phyloP scores from a whole-genome alignment of 2,888 invertebrate genomes.

The Aethes cnicana region DNA sequence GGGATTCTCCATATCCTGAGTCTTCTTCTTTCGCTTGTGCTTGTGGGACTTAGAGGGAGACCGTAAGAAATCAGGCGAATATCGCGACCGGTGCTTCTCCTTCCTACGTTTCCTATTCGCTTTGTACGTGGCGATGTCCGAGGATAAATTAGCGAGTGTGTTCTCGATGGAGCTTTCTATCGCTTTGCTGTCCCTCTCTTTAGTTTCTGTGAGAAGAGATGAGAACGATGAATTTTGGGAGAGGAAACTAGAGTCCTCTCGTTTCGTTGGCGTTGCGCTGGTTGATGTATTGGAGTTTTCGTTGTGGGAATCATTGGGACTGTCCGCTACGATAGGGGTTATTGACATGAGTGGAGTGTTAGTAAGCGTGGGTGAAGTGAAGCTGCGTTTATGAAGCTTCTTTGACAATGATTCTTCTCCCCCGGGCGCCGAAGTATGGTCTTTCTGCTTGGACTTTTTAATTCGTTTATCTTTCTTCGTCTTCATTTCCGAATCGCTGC shows the following conservation, averaged over 20 bases:
- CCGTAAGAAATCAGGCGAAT: slow-evolving; percentile 86
- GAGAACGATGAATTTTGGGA: slow-evolving; percentile 75
- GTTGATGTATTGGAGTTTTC: slow-evolving; percentile 75
- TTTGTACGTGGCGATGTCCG: slow-evolving; percentile 79
- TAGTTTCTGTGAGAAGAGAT: slow-evolving; percentile 68
- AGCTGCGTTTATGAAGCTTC: slow-evolving; percentile 72
- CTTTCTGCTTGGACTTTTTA: slow-evolving; percentile 65
- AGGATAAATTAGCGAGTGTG: slow-evolving; percentile 72
- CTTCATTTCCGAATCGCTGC: slow-evolving; percentile 62
- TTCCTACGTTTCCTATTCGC: slow-evolving; percentile 86
- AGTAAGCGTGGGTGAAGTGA: slow-evolving; percentile 74
- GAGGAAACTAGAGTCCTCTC: slow-evolving; percentile 51
- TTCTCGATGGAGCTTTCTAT: slow-evolving; percentile 75
- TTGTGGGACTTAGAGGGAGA: slow-evolving; percentile 89
- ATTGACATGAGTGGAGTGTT: slow-evolving; percentile 80
- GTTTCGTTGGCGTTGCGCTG: slow-evolving; percentile 49
- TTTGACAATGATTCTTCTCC: slow-evolving; percentile 56
- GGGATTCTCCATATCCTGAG: slow-evolving; percentile 83
- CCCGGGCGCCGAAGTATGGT: slow-evolving; percentile 51
- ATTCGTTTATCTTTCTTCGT: slow-evolving; percentile 69
- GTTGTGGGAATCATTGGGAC: slow-evolving; percentile 76
- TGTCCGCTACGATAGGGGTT: slow-evolving; percentile 77
- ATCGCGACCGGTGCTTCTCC: slow-evolving; percentile 89
- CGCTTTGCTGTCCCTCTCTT: slow-evolving; percentile 70
- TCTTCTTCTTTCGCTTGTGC: slow-evolving; percentile 91